These are phyloP conservation scores for Melanocharis versteri DNA, from an alignment of 2,113 vertebrate species.

Conservation along the genomic window DNA sequence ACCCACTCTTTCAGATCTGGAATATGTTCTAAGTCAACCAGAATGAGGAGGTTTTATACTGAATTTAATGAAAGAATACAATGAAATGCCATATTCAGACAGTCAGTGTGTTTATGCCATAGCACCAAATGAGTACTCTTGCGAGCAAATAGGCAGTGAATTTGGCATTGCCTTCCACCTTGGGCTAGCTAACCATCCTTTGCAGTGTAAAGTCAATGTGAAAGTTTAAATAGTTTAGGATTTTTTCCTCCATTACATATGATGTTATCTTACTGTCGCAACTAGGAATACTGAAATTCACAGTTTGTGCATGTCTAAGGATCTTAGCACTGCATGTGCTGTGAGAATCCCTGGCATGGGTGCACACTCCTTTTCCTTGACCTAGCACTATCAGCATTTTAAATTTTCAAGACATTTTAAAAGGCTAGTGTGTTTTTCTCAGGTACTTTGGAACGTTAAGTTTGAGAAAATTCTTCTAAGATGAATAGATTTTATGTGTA, in stretches of 20 bases:
- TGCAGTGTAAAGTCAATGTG: neutral
- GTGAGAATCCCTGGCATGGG: neutral
- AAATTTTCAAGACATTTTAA: neutral
- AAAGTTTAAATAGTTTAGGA: neutral
- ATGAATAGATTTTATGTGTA: neutral
- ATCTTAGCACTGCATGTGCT: neutral
- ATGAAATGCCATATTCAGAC: neutral
- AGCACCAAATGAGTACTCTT: neutral
- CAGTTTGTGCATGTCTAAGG: neutral
- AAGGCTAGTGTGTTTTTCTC: neutral
- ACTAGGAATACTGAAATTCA: neutral
- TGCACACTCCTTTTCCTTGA: neutral
- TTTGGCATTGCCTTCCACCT: neutral
- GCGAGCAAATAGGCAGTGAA: neutral
- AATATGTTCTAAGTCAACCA: neutral
- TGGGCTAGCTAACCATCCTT: neutral
- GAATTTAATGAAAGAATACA: neutral
- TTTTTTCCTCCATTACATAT: neutral
- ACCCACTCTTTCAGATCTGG: neutral
- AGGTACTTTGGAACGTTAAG: neutral
- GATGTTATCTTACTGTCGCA: neutral
- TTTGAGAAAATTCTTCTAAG: neutral
- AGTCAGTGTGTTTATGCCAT: neutral
- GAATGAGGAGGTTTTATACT: neutral
- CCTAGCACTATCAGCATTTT: neutral